Conservation (phyloP, 2,113 vertebrate genomes). For the Phodopus roborovskii region DNA sequence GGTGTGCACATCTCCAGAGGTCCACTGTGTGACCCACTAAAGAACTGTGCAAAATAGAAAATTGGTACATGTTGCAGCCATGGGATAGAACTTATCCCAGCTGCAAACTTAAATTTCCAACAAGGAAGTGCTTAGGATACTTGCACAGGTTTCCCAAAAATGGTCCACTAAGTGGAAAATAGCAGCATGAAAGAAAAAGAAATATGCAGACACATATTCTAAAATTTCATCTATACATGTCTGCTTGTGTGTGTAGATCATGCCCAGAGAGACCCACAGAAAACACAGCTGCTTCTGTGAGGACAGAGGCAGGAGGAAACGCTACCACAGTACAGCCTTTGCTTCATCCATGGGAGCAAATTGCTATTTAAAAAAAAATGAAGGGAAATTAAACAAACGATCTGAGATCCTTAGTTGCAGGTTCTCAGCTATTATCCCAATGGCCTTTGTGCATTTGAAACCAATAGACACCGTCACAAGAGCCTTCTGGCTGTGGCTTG, state of each 20-base stretch:
- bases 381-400: neutral
- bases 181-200: neutral
- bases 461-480: no score
- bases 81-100: slow-evolving; percentile 3
- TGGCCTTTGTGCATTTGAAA: neutral
- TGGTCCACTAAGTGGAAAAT: neutral
- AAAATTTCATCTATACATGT: neutral
- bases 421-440: neutral
- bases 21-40: neutral
- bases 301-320: neutral
- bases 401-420: neutral
- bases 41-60: neutral
- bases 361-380: slow-evolving; percentile 8
- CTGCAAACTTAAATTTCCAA: neutral
- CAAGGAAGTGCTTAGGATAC: neutral
- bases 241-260: neutral
- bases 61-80: neutral
- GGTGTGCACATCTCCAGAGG: no score
- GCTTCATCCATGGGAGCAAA: neutral
- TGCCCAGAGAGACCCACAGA: neutral
- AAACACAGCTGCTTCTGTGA: neutral
- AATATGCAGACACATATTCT: neutral
- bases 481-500: neutral
- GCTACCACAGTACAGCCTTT: neutral
- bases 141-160: neutral